A percentile compares a stretch with the other conserved stretches of the same genome.
Conservation (phyloP, 2,888 invertebrate species). For the Drosophila formosana region DNA sequence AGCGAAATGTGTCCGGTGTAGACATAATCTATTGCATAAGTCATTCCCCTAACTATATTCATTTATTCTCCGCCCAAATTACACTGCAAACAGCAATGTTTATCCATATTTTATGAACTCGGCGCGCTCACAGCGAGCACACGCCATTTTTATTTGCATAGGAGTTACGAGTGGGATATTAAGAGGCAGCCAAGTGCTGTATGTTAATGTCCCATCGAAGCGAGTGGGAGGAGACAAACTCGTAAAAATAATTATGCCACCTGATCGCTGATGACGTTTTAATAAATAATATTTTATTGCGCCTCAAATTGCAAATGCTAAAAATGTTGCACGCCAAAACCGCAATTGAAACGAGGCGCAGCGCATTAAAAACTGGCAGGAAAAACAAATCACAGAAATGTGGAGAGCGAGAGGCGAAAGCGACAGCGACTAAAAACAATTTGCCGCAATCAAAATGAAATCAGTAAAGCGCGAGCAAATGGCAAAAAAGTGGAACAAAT, state of each 20-base stretch:
- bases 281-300: conserved; percentile 27
- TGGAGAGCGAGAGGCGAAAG: conserved; percentile 30
- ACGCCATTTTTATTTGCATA: conserved; percentile 66
- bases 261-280: conserved; percentile 38
- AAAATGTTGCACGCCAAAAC: conserved; percentile 36
- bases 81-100: conserved; percentile 66
- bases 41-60: conserved; percentile 46
- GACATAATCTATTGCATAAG: conserved; percentile 53
- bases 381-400: conserved; percentile 39
- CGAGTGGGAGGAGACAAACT: neutral
- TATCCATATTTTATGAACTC: conserved; percentile 59
- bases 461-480: conserved; percentile 68
- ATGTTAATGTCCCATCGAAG: conserved; percentile 7
- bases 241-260: conserved; percentile 45
- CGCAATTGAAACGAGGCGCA: conserved; percentile 52
- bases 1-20: conserved; percentile 14
- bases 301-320: conserved; percentile 47
- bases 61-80: conserved; percentile 62
- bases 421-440: conserved; percentile 74
- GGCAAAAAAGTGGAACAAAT: conserved; percentile 21
- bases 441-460: conserved; percentile 79
- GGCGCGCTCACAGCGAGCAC: conserved; percentile 16
- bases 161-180: conserved; percentile 54
- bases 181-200: conserved; percentile 16
- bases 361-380: neutral